Evolutionary conservation across 2,888 invertebrate genomes (phyloP), one percentile per base, ranked within the genome.

Genomic region (Lepidonotus clava): DNA sequence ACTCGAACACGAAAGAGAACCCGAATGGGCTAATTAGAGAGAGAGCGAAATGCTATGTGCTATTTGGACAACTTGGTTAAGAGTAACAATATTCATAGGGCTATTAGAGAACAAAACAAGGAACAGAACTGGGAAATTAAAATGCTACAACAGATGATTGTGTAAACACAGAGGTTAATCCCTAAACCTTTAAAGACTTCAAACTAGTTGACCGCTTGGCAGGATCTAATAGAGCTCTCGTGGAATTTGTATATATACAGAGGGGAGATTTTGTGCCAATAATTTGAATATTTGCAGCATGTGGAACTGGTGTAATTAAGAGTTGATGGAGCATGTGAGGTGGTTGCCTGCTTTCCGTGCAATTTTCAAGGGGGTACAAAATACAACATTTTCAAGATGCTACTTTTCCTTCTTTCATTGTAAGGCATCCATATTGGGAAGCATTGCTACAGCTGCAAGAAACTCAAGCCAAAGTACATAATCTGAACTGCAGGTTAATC

Each of bases 201-300:
- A 28, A 61, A 28, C 8, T 28, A 11, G 11, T 28, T 61, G 61
- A 61, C 61, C 24, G 61, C 11, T 14, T 4, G 61, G 61, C 28
- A 61, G 28, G 18, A 61, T 56, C 56, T 18, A 24, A 11, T 1
- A 61, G 2, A 61, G 61, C 61, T 61, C 11, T 61, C 61, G 28
- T 61, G 61, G 28, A 61, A 61, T 61, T 61, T 61, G 61, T 61
- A 32, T n/a, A n/a, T n/a, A n/a, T n/a, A n/a, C n/a, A 24, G 24
- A 61, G 61, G 61, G 61, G 24, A 61, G n/a, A n/a, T n/a, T n/a
- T n/a, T n/a, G 61, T 61, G 61, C 61, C 61, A 61, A 61, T 61
- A 61, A 61, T 61, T 61, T 61, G 8, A 46, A 28, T 61, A 61
- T 61, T 32, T 61, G 61, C 61, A 61, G 61, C 61, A 61, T n/a